Evolutionary conservation across 1,140 invertebrate species (phyloP).

Genomic region (Latrodectus geometricus): DNA sequence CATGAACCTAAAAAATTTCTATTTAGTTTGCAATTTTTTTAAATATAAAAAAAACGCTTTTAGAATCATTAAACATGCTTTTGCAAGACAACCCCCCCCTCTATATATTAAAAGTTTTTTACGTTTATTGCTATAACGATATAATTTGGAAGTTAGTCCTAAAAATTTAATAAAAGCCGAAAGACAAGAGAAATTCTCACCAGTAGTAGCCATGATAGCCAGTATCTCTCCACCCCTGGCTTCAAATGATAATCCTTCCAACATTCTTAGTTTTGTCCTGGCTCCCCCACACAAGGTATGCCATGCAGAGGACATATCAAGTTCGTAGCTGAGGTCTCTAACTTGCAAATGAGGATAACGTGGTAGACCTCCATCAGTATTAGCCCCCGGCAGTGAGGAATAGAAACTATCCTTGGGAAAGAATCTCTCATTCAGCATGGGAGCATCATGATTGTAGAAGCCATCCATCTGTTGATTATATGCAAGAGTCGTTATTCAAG

Average conservation of each 20-base stretch:
- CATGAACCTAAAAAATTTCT: too few relatives aligned
- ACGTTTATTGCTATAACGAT: too few relatives aligned
- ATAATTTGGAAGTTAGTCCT: too few relatives aligned
- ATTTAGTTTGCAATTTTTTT: too few relatives aligned
- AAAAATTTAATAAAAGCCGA: too few relatives aligned
- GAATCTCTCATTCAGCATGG: slow-evolving; percentile 63
- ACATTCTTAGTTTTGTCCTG: slow-evolving; percentile 68
- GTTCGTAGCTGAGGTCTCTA: slow-evolving; percentile 71
- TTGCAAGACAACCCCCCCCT: too few relatives aligned
- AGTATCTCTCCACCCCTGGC: slow-evolving; percentile 89
- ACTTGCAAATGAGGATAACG: slow-evolving; percentile 77
- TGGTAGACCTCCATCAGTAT: slow-evolving; percentile 57
- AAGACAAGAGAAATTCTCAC: slow-evolving; percentile 66
- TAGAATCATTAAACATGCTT: too few relatives aligned
- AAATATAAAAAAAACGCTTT: too few relatives aligned
- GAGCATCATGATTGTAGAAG: slow-evolving; percentile 41
- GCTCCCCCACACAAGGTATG: slow-evolving; percentile 66
- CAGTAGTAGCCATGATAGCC: slow-evolving; percentile 85
- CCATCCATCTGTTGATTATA: slow-evolving; percentile 43
- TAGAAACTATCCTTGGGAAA: slow-evolving; percentile 63
- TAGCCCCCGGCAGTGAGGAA: slow-evolving; percentile 41
- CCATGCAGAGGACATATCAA: slow-evolving; percentile 69
- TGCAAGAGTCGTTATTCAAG: background rate
- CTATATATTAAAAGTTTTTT: too few relatives aligned
- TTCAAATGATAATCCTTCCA: slow-evolving; percentile 83